These are phyloP conservation scores for Falcunculus frontatus DNA, from an alignment of 2,113 vertebrate genomes.

Conservation along the genomic window DNA sequence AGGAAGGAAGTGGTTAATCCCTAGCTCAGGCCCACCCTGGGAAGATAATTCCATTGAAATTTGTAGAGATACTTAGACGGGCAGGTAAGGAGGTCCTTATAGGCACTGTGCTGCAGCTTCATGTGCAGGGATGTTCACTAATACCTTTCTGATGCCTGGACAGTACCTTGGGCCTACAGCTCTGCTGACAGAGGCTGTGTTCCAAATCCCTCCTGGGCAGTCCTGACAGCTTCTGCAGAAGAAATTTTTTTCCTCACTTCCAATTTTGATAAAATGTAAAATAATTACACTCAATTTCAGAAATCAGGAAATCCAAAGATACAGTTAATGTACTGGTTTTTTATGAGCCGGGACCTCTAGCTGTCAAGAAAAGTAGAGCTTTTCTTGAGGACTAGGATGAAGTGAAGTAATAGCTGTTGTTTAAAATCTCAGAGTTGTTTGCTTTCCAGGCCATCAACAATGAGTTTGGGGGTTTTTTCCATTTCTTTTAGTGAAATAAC, in stretches of 20 bases:
- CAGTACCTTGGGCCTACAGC: neutral
- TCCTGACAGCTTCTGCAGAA: neutral
- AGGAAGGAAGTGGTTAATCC: neutral
- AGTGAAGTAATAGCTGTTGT: fast-evolving
- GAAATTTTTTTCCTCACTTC: neutral
- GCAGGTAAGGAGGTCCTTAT: neutral
- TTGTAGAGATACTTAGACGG: neutral
- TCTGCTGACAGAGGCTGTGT: neutral
- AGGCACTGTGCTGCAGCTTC: neutral
- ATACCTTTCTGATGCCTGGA: fast-evolving
- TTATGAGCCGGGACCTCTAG: neutral
- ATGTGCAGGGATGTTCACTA: neutral
- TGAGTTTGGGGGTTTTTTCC: neutral
- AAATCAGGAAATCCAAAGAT: neutral
- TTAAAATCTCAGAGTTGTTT: neutral
- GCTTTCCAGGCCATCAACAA: neutral
- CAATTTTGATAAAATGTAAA: neutral
- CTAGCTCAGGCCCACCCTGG: fast-evolving
- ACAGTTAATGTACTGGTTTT: neutral
- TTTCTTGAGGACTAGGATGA: neutral
- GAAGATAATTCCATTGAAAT: neutral
- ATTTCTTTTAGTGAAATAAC: neutral
- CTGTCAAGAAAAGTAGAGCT: neutral
- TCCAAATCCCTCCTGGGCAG: neutral
- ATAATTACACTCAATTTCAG: neutral